Evolutionary conservation across 2,888 invertebrate species (phyloP), one percentile per base, ranked within the genome.

Genomic region (Phyllotreta striolata): DNA sequence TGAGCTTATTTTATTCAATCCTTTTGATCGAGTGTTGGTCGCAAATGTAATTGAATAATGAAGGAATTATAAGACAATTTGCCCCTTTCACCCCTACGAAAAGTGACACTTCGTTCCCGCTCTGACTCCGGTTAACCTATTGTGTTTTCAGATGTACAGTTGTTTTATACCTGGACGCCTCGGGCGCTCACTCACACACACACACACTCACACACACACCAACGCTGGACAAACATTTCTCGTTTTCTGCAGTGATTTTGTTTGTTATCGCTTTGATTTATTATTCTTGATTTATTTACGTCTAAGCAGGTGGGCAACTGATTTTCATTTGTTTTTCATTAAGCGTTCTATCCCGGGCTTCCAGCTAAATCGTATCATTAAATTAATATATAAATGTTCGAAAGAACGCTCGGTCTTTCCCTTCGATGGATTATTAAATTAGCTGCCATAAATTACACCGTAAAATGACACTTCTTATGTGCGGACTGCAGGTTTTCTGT

Each of bases 211-310:
- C 39, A 55, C 64, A 58, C 61, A 63, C 66, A 61, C 66, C 64
- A 62, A 64, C 67, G 58, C 64, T 54, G 60, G 68, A 65, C 62
- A 63, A 69, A 66, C 62, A 61, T 65, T 70, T 71, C 70, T 70
- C 62, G 67, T 70, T 72, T 70, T 68, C 65, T 67, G 69, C 70
- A 62, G 66, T 66, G 72, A 71, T 70, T 72, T 69, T 70, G 72
- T 72, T 71, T 72, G 70, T 69, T 67, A 69, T 64, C 65, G 66
- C 60, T 64, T 68, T 70, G 70, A 70, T 70, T 70, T 70, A 70
- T 70, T 70, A 65, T 55, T 65, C 68, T 69, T 68, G 72, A 72
- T 71, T 72, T 72, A 72, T 72, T 70, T 70, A 71, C 60, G 70
- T 69, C 70, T 64, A 67, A 66, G 69, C 72, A 72, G 71, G 71